A percentile compares a stretch with the other conserved stretches of the same genome.
These are phyloP conservation scores for Macrosiphum euphorbiae DNA, from an alignment of 2,888 invertebrate genomes.

Conservation along the genomic window DNA sequence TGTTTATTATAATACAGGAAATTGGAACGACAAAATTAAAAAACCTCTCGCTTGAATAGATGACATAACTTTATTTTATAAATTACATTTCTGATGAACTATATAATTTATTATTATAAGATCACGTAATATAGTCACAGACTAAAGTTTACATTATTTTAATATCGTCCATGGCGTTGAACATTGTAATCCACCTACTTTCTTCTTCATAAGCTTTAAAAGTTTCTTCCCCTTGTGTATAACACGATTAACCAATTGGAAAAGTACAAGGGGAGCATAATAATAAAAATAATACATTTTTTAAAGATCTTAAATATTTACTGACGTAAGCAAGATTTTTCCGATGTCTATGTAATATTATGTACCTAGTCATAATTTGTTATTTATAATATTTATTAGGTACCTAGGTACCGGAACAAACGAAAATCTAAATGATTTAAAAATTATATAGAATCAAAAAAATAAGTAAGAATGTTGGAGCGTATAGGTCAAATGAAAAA, in stretches of 20 bases:
- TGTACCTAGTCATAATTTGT: background rate
- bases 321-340: background rate
- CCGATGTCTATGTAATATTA: background rate
- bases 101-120: background rate
- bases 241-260: background rate
- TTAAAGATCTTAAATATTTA: background rate
- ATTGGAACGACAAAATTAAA: background rate
- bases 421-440: background rate
- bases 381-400: background rate
- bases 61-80: background rate
- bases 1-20: background rate
- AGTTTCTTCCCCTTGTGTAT: background rate
- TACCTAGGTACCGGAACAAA: background rate
- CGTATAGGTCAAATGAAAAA: background rate
- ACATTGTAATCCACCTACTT: background rate
- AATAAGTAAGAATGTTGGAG: background rate
- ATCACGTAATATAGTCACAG: background rate
- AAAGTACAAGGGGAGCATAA: background rate
- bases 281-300: background rate
- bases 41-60: background rate
- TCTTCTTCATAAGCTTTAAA: background rate
- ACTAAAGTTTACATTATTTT: background rate
- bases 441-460: background rate
- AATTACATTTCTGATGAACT: background rate
- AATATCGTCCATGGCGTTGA: background rate